Percentiles rank a stretch among this genome's conserved stretches.
phyloP scores from a whole-genome alignment of 2,888 invertebrate species.

The Drosophila antonietae region DNA sequence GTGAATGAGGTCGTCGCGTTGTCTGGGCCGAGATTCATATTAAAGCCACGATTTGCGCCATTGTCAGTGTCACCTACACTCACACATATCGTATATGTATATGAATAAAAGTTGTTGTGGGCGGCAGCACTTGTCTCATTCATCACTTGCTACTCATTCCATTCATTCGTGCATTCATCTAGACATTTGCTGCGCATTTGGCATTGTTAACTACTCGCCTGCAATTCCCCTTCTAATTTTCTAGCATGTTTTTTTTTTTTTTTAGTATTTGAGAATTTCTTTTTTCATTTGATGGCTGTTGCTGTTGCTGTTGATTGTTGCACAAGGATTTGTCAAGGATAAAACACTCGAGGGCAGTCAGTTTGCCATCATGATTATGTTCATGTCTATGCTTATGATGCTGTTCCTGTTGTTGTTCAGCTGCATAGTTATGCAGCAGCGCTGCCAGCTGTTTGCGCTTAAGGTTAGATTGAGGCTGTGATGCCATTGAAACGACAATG shows the following conservation, averaged over 20 bases:
- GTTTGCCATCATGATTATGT: conserved; percentile 62
- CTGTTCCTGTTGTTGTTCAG: conserved; percentile 30
- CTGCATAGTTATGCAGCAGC: conserved; percentile 14
- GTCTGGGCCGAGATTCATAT: conserved; percentile 10
- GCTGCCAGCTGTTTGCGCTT: conserved; percentile 29
- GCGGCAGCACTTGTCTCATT: conserved; percentile 28
- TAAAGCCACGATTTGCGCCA: conserved; percentile 45
- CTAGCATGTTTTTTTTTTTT: conserved; percentile 6
- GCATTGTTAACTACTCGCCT: conserved; percentile 59
- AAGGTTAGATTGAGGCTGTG: conserved; percentile 37
- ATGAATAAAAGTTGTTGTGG: conserved; percentile 14
- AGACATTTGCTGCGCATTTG: conserved; percentile 71
- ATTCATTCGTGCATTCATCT: conserved; percentile 62
- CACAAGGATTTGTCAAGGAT: conserved; percentile 77
- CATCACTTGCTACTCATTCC: conserved; percentile 26
- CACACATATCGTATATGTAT: conserved; percentile 4
- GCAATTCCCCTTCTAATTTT: conserved; percentile 17
- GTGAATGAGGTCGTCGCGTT: background rate
- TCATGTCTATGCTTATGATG: conserved; percentile 50
- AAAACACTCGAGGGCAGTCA: conserved; percentile 72
- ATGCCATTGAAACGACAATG: conserved; percentile 29
- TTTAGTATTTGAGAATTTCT: conserved; percentile 4
- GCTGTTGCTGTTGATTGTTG: conserved; percentile 69
- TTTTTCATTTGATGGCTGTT: conserved; percentile 27
- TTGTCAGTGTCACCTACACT: conserved; percentile 43